Percentiles rank a stretch among this genome's conserved stretches.
These are phyloP conservation scores for Mastomys natalensis DNA, from an alignment of 2,113 vertebrate species.

Conservation along the genomic window DNA sequence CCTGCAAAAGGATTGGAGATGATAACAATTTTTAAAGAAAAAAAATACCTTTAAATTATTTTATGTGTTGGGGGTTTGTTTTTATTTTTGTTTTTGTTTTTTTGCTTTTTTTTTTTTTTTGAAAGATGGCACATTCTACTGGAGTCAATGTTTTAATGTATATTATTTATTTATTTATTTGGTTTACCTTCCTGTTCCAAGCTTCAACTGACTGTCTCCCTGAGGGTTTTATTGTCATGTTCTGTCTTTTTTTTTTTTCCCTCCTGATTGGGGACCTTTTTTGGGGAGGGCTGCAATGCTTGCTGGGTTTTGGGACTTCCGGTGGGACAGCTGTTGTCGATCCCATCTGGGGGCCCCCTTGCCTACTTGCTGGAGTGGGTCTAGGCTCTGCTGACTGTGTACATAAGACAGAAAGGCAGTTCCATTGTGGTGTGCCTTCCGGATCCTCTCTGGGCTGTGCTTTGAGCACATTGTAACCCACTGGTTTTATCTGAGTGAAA, in stretches of 20 bases:
- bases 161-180: conserved; percentile 96
- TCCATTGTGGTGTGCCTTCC: conserved; percentile 75
- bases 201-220: conserved; percentile 89
- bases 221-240: conserved; percentile 43
- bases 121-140: conserved; percentile 79
- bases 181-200: conserved; percentile 86
- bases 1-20: conserved; percentile 86
- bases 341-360: conserved; percentile 49
- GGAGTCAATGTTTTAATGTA: conserved; percentile 91
- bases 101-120: conserved; percentile 17
- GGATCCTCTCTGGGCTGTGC: conserved; percentile 81
- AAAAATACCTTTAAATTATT: conserved; percentile 87
- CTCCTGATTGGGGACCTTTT: conserved; percentile 74
- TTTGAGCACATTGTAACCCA: conserved; percentile 82
- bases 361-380: conserved; percentile 47
- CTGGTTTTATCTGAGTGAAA: conserved; percentile 85
- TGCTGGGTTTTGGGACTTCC: conserved; percentile 75
- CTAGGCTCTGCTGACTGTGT: conserved; percentile 71
- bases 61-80: conserved; percentile 64
- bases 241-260: conserved; percentile 3
- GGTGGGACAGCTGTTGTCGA: conserved; percentile 66
- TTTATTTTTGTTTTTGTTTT: not conserved
- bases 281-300: conserved; percentile 48
- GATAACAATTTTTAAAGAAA: conserved; percentile 52
- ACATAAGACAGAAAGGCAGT: conserved; percentile 65